Base-by-base conservation (phyloP, 2,113 vertebrate species). In the Podarcis raffonei region DNA sequence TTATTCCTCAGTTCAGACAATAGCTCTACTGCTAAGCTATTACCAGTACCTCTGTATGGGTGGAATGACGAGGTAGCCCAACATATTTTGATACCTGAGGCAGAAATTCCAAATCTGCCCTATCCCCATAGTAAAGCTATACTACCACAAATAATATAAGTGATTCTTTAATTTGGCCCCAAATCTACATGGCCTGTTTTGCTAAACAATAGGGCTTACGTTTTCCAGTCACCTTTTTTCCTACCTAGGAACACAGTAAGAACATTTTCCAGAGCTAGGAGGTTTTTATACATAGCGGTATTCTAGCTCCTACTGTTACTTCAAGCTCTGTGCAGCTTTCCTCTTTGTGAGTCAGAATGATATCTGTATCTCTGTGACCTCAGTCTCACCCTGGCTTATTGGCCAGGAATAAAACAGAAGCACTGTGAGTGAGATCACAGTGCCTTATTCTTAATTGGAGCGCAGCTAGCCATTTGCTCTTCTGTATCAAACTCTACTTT, bases 321-420 rank as follows among this genome's bases (percentile, higher is more conserved):
- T 75, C 42, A 53, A 57, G n/a, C n/a, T n/a, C 30, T 81, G 12
- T 62, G 18, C 62, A 37, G 20, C 69, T 84, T 59, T 35, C 13
- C 37, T 65, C 30, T 84, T 59, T 48, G 71, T 62, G n/a, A 32
- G n/a, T 72, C 65, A 82, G 78, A 79, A 87, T 78, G 62, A 69
- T 84, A 78, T 78, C 81, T 69, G 78, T 86, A 71, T 82, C 89
- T 84, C n/a, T 75, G 66, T 48, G 78, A 93, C 88, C 89, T 84
- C 85, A 23, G 76, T 62, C n/a, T 80, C 86, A 12, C 89, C 69
- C 74, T 3, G 7, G 62, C 2, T 71, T 71, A 18, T 53, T 0
- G n/a, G 37, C 53, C 69, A 83, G 74, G 68, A 53, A 85, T 65
- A 83, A 88, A 84, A 83, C 72, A 87, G n/a, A 71, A 83, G 8